Percentiles rank a stretch among this genome's conserved stretches.
phyloP scores from a whole-genome alignment of 1,140 invertebrate species.

The Cydia pomonella region DNA sequence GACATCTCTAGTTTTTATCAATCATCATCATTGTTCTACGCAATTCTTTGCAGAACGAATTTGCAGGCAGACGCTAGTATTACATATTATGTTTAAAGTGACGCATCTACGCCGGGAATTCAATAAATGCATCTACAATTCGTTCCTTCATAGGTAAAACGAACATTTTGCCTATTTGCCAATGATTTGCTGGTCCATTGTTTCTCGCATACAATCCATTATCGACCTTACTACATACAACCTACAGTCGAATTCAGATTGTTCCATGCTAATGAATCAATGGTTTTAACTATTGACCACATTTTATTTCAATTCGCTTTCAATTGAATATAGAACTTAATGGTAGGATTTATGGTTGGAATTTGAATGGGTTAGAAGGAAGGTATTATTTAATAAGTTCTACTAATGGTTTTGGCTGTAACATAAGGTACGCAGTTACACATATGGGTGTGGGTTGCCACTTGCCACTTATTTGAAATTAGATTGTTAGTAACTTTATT shows the following conservation, averaged over 20 bases:
- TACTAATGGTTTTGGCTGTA: neutral
- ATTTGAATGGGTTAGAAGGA: neutral
- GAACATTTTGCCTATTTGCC: neutral
- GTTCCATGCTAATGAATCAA: neutral
- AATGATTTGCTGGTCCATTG: slow-evolving; percentile 4
- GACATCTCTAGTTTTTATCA: too few relatives aligned
- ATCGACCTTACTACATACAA: neutral
- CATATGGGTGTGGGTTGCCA: neutral
- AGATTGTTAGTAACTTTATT: too few relatives aligned
- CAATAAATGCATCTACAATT: slow-evolving; percentile 2
- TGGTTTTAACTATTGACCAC: slow-evolving; percentile 6
- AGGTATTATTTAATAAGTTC: slow-evolving; percentile 1
- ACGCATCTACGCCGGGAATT: neutral
- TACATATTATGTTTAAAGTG: too few relatives aligned
- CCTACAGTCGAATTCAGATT: neutral
- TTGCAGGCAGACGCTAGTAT: too few relatives aligned
- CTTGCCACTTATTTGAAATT: neutral
- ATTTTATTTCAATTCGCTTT: neutral
- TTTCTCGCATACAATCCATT: neutral
- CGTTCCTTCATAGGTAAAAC: slow-evolving; percentile 5
- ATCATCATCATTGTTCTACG: too few relatives aligned
- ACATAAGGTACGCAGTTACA: neutral
- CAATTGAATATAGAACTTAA: neutral
- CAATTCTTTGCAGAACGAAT: too few relatives aligned
- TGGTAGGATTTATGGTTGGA: neutral